Percentiles rank a stretch among this genome's conserved stretches.
phyloP scores from a whole-genome alignment of 2,113 vertebrate species.

The Empidonax alnorum region DNA sequence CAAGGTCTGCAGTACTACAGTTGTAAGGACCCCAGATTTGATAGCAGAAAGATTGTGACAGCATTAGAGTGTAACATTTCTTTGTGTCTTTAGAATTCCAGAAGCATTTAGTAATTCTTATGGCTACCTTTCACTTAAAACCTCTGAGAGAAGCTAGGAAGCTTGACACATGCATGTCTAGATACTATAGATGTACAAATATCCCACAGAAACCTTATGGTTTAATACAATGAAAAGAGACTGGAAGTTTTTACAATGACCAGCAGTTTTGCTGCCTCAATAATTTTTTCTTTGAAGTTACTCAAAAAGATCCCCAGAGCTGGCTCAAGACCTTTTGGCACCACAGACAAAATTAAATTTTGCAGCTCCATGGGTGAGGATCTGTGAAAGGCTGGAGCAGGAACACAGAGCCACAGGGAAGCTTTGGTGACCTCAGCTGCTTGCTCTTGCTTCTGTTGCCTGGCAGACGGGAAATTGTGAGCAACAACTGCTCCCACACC shows the following conservation, averaged over 20 bases:
- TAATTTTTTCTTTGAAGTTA: neutral
- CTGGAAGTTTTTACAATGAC: neutral
- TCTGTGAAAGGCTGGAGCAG: neutral
- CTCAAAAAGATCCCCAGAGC: neutral
- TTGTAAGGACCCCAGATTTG: neutral
- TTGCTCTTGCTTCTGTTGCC: neutral
- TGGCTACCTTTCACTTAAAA: neutral
- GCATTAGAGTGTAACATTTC: neutral
- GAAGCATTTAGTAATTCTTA: neutral
- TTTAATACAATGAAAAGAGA: neutral
- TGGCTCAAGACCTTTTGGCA: neutral
- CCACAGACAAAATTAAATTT: neutral
- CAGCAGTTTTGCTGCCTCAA: neutral
- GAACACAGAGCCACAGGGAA: neutral
- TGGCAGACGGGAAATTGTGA: conserved; percentile 46
- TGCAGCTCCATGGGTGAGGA: neutral
- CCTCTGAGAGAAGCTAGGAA: neutral
- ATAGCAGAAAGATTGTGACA: neutral
- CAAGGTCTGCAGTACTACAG: neutral
- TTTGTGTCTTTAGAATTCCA: neutral
- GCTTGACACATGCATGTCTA: fast-evolving
- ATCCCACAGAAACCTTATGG: neutral
- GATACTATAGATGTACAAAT: neutral
- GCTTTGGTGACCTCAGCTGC: neutral
- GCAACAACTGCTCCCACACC: conserved; percentile 33